Base-by-base conservation (phyloP, 2,113 vertebrate genomes). In the Barnardius zonarius region DNA sequence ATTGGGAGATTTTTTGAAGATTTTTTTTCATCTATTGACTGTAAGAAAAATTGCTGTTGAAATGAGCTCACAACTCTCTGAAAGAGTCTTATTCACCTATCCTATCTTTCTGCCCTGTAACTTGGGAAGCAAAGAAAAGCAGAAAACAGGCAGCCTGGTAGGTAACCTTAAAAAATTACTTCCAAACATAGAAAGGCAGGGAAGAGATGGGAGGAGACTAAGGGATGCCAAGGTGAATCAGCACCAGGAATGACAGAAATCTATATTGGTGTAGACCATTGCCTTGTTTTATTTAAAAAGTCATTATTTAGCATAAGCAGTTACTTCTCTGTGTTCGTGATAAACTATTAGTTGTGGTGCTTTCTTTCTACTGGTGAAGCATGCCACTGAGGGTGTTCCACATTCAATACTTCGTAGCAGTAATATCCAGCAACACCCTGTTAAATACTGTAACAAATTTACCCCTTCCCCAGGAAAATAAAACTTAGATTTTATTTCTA, bases 171-270 rank as follows among this genome's bases (percentile, higher is more conserved):
- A 88, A 94, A 88, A 90, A 67, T 48, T 1, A 63, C 46, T 86
- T 91, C 30, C 4, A 7, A 81, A 92, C 35, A 10, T 13, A 88
- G 37, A 49, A 81, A 46, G 33, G 31, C 55, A 61, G 23, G 10
- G 59, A 62, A 41, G 9, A 88, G 30, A 69, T 82, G 61, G 39
- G 20, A 86, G 11, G 24, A 59, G 63, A 80, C 17, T 41, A 35
- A 52, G 12, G 59, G 48, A 76, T 51, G 44, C 16, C 68, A 62
- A 67, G 35, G 55, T 46, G 64, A 92, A 78, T 86, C 54, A 70
- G 54, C 54, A 67, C 13, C 19, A 52, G 37, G 54, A 92, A 95
- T 48, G n/a, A 20, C 48, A 95, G 68, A 89, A 91, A 83, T n/a
- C 75, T 86, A 8, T 46, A 57, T 61, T 23, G 11, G 11, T 49